These are phyloP conservation scores for Ceratina australensis DNA, from an alignment of 1,140 invertebrate genomes.

Conservation along the genomic window DNA sequence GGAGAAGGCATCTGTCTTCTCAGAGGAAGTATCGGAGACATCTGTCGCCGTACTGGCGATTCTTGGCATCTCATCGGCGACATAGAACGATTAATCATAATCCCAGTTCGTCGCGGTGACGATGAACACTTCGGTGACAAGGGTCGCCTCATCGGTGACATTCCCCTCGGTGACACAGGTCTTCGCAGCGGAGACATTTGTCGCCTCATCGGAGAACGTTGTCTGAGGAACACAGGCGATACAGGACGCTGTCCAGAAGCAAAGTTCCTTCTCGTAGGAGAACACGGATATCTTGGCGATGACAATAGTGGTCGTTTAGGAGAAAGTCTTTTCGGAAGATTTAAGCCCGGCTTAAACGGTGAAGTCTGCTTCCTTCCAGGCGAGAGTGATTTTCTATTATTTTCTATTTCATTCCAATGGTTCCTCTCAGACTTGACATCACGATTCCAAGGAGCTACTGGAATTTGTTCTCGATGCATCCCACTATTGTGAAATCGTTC, in stretches of 20 bases:
- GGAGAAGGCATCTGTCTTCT: constrained; percentile 57
- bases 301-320: constrained; percentile 58
- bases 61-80: constrained; percentile 59
- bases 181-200: constrained; percentile 5
- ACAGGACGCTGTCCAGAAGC: constrained; percentile 23
- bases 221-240: constrained; percentile 24
- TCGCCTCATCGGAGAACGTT: constrained; percentile 37
- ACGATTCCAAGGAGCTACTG: constrained; percentile 40
- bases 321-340: constrained; percentile 49
- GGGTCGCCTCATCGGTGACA: constrained; percentile 56
- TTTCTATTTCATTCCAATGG: constrained; percentile 38
- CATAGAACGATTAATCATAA: constrained; percentile 44
- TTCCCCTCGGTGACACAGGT: constrained; percentile 40
- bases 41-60: constrained; percentile 33
- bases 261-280: constrained; percentile 53
- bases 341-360: constrained; percentile 20
- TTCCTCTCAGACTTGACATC: constrained; percentile 42
- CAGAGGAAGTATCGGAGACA: constrained; percentile 48
- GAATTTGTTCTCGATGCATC: constrained; percentile 15
- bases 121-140: constrained; percentile 25
- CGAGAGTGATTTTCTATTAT: constrained; percentile 25
- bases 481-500: constrained; percentile 25
- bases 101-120: not conserved
- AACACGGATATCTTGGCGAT: constrained; percentile 52
- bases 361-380: constrained; percentile 41